Conservation (phyloP, 2,888 invertebrate species). For the Atethmia centrago region DNA sequence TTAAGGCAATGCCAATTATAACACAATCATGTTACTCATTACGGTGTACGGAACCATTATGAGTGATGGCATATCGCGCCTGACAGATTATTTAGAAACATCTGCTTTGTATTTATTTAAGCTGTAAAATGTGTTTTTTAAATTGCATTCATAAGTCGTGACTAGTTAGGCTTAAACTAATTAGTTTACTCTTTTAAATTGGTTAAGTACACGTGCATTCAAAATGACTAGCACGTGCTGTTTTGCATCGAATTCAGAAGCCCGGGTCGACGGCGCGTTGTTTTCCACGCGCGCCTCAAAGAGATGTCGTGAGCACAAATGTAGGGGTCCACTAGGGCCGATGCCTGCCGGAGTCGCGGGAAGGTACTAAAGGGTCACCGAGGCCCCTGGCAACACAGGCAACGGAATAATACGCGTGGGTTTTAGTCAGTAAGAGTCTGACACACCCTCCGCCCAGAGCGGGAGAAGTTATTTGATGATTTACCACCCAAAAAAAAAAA, state of each 20-base stretch:
- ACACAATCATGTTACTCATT: slow-evolving; percentile 59
- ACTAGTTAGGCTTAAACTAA: slow-evolving; percentile 56
- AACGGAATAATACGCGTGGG: too few species aligned
- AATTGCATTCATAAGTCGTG: slow-evolving; percentile 67
- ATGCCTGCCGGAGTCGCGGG: too few species aligned
- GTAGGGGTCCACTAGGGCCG: too few species aligned
- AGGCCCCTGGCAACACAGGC: too few species aligned
- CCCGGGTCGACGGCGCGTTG: too few species aligned
- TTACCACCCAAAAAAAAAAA: too few species aligned
- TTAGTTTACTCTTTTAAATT: slow-evolving; percentile 59
- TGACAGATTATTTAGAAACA: slow-evolving; percentile 65
- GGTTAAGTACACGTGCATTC: slow-evolving; percentile 20
- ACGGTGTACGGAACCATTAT: slow-evolving; percentile 61
- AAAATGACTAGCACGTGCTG: not conserved
- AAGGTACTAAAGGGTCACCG: too few species aligned
- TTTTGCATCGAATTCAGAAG: slow-evolving; percentile 23
- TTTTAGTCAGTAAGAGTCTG: too few species aligned
- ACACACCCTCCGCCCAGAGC: too few species aligned
- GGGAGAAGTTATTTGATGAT: too few species aligned
- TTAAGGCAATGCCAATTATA: slow-evolving; percentile 54
- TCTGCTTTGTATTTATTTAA: slow-evolving; percentile 68
- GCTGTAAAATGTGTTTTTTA: slow-evolving; percentile 68
- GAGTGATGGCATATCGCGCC: slow-evolving; percentile 44
- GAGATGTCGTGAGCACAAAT: too few species aligned
- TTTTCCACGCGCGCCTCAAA: too few species aligned